Percentiles rank a stretch among this genome's conserved stretches.
These are phyloP conservation scores for Austrofundulus limnaeus DNA, from an alignment of 2,113 vertebrate species.

Conservation along the genomic window DNA sequence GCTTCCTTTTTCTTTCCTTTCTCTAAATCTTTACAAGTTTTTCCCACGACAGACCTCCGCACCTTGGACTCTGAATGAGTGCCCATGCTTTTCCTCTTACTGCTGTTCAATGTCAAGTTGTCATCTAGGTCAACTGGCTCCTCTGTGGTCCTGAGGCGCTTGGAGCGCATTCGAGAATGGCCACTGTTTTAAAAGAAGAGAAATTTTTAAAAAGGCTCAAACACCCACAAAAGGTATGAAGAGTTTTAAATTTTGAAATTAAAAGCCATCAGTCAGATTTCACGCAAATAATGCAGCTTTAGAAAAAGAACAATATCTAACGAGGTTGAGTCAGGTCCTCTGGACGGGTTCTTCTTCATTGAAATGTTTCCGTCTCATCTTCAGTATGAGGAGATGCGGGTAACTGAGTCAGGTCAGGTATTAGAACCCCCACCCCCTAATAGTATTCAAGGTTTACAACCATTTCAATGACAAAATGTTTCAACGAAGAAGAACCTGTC, in stretches of 20 bases:
- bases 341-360: too few relatives aligned
- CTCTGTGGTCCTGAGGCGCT: constrained; percentile 86
- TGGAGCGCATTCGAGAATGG: constrained; percentile 84
- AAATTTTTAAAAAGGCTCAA: constrained; percentile 8
- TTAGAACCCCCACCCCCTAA: too few relatives aligned
- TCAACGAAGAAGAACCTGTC: too few relatives aligned
- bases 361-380: too few relatives aligned
- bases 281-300: too few relatives aligned
- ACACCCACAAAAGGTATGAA: not conserved
- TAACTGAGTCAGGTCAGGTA: too few relatives aligned
- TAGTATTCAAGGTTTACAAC: too few relatives aligned
- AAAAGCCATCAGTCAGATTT: not conserved
- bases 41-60: constrained; percentile 39
- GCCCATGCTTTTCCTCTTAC: constrained; percentile 61
- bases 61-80: constrained; percentile 60
- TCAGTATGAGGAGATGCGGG: too few relatives aligned
- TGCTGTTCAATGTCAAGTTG: constrained; percentile 53
- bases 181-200: constrained; percentile 64
- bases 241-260: not conserved
- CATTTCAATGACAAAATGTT: too few relatives aligned
- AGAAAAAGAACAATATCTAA: not conserved
- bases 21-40: constrained; percentile 46
- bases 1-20: constrained; percentile 56
- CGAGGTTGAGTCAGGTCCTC: too few relatives aligned
- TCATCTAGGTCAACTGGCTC: constrained; percentile 69